These are phyloP conservation scores for Sebastes fasciatus DNA, from an alignment of 2,113 vertebrate species.

Conservation along the genomic window DNA sequence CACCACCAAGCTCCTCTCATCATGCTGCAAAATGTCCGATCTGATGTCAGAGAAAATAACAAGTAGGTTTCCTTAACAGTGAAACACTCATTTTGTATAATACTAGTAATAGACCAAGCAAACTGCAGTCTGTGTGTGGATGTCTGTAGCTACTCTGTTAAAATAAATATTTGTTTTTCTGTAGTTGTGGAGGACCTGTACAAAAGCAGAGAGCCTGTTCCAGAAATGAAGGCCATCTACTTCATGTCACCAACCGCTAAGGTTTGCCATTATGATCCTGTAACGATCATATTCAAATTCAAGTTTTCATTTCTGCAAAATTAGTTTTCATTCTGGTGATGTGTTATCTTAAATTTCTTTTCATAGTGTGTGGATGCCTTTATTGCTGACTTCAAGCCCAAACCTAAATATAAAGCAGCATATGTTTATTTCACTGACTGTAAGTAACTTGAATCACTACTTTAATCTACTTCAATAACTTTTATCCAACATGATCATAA, in stretches of 20 bases:
- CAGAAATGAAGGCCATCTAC: constrained; percentile 96
- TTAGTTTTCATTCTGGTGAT: background rate
- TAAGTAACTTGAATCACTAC: constrained; percentile 81
- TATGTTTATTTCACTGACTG: constrained; percentile 98
- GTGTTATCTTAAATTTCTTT: constrained; percentile 23
- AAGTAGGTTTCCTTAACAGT: constrained; percentile 67
- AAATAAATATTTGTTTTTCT: constrained; percentile 52
- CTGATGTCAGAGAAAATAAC: constrained; percentile 92
- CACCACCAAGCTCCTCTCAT: constrained; percentile 93
- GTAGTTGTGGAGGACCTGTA: constrained; percentile 95
- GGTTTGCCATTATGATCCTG: constrained; percentile 76
- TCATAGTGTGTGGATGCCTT: constrained; percentile 92
- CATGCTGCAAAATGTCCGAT: constrained; percentile 97
- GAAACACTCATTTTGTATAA: background rate
- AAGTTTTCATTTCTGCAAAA: background rate
- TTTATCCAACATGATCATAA: background rate
- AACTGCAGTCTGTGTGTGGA: background rate
- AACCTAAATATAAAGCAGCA: constrained; percentile 93
- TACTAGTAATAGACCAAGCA: background rate
- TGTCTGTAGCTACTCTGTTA: background rate
- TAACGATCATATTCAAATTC: background rate
- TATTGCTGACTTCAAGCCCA: constrained; percentile 91
- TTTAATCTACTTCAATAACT: background rate
- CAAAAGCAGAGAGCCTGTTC: constrained; percentile 93
- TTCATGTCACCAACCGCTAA: constrained; percentile 92